Percentiles rank a stretch among this genome's conserved stretches.
Conservation (phyloP, 2,888 invertebrate genomes). For the Heliconius sara region DNA sequence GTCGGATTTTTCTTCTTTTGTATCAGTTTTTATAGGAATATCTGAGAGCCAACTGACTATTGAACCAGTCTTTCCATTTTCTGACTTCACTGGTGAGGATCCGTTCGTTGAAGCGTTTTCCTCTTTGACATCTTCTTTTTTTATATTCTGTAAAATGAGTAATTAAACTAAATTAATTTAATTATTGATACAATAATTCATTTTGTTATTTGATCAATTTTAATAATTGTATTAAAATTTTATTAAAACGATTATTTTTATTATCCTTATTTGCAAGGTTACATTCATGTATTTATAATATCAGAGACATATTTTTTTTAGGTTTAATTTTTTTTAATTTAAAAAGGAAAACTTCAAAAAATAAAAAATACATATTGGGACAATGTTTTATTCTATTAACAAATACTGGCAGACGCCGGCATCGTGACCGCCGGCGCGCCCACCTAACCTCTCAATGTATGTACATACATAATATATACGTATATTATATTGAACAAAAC, state of each 20-base stretch:
- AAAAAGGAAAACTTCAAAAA: neutral
- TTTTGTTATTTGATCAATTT: neutral
- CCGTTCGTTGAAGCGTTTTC: constrained; percentile 76
- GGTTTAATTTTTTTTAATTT: neutral
- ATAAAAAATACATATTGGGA: neutral
- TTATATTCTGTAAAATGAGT: constrained; percentile 68
- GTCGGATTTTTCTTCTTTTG: constrained; percentile 78
- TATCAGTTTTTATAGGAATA: constrained; percentile 66
- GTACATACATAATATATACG: too few species aligned
- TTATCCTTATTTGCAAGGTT: neutral
- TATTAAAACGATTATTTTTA: neutral
- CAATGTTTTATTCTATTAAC: neutral
- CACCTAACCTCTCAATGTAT: too few species aligned
- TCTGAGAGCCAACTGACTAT: constrained; percentile 76
- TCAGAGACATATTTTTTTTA: neutral
- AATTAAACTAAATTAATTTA: neutral
- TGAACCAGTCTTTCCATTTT: constrained; percentile 72
- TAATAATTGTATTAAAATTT: neutral
- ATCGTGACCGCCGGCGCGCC: too few species aligned
- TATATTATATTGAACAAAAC: too few species aligned
- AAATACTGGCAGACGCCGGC: too few species aligned
- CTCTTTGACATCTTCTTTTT: constrained; percentile 80
- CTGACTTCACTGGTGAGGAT: constrained; percentile 74
- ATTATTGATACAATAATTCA: neutral
- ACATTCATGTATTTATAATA: neutral